phyloP scores from a whole-genome alignment of 2,113 vertebrate genomes.

The Phalacrocorax carbo region DNA sequence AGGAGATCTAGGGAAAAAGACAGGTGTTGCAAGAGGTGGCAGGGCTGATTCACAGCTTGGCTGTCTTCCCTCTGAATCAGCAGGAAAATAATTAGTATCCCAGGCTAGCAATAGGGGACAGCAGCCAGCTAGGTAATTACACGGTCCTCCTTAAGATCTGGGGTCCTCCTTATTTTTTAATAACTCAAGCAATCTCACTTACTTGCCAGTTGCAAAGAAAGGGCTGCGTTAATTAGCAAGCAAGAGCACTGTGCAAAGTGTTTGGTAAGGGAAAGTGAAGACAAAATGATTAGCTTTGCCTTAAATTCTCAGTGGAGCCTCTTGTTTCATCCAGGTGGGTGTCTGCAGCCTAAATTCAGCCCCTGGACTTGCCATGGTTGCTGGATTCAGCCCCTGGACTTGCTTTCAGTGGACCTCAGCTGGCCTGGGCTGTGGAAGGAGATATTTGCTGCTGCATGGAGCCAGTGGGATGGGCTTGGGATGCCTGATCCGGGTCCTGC shows the following conservation, averaged over 20 bases:
- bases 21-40: not conserved
- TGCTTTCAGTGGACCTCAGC: not conserved
- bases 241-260: not conserved
- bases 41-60: conserved; percentile 23
- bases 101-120: not conserved
- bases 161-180: not conserved
- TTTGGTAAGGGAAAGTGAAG: not conserved
- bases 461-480: not conserved
- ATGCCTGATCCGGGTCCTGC: rapidly evolving
- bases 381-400: not conserved
- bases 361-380: not conserved
- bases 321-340: not conserved
- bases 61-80: conserved; percentile 33
- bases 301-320: not conserved
- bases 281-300: not conserved
- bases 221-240: not conserved
- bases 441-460: not conserved
- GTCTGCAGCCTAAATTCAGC: not conserved
- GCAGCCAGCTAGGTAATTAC: not conserved
- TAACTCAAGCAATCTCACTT: not conserved
- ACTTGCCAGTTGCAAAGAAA: not conserved
- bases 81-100: conserved; percentile 32
- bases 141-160: not conserved
- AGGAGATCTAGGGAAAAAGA: conserved; percentile 18
- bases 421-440: not conserved